Percentiles rank a stretch among this genome's conserved stretches.
Evolutionary conservation across 2,113 vertebrate genomes (phyloP).

Genomic region (Rattus norvegicus): GRCr8 NC_086032.1:45090001-45090500

Average conservation of each 20-base stretch:
- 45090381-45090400: background rate
- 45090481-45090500: background rate
- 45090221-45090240: background rate
- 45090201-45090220: background rate
- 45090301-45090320: background rate
- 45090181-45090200: background rate
- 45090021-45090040: background rate
- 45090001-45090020: background rate
- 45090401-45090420: background rate
- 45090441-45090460: background rate
- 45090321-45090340: background rate
- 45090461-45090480: background rate
- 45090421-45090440: background rate
- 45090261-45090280: background rate
- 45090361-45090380: background rate
- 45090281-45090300: background rate
- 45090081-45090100: background rate
- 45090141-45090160: background rate
- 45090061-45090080: background rate
- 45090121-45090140: background rate
- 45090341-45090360: background rate
- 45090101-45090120: background rate
- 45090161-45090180: background rate
- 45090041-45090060: background rate
- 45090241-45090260: background rate